Conservation (phyloP, 2,113 vertebrate genomes). For the Strix uralensis region DNA sequence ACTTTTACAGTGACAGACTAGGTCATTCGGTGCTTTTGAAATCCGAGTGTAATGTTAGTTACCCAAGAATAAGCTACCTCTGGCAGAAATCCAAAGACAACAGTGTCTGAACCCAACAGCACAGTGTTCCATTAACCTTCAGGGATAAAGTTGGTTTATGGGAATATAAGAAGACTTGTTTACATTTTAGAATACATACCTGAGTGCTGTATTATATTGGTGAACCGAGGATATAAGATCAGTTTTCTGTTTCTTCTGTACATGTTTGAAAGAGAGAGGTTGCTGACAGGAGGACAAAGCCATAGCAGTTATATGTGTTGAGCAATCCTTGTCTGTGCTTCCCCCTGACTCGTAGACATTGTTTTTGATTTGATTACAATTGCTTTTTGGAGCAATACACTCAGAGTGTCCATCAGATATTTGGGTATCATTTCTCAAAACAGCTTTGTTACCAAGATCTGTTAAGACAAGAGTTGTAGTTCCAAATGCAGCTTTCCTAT, state of each 20-base stretch:
- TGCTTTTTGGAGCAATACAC: conserved; percentile 8
- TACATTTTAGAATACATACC: conserved; percentile 62
- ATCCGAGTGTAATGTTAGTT: not conserved
- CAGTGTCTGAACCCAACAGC: not conserved
- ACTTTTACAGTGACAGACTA: not conserved
- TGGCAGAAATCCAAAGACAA: not conserved
- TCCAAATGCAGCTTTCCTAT: conserved; percentile 87
- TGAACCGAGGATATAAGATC: conserved; percentile 66
- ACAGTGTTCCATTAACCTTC: not conserved
- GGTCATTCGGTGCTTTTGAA: not conserved
- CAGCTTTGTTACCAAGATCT: conserved; percentile 74
- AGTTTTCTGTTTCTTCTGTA: conserved; percentile 88
- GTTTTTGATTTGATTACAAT: conserved; percentile 4
- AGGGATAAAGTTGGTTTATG: not conserved
- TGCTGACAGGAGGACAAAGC: conserved; percentile 23
- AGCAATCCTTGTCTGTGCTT: not conserved
- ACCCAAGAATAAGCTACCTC: not conserved
- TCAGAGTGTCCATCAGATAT: not conserved
- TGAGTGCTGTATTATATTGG: conserved; percentile 4
- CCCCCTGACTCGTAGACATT: not conserved
- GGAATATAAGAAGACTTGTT: not conserved
- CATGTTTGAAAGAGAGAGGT: conserved; percentile 73
- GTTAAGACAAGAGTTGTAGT: conserved; percentile 86
- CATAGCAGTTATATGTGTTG: not conserved
- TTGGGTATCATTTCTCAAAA: not conserved